Conservation (phyloP, 2,888 invertebrate genomes). For the Ditylenchus weischeri region DNA sequence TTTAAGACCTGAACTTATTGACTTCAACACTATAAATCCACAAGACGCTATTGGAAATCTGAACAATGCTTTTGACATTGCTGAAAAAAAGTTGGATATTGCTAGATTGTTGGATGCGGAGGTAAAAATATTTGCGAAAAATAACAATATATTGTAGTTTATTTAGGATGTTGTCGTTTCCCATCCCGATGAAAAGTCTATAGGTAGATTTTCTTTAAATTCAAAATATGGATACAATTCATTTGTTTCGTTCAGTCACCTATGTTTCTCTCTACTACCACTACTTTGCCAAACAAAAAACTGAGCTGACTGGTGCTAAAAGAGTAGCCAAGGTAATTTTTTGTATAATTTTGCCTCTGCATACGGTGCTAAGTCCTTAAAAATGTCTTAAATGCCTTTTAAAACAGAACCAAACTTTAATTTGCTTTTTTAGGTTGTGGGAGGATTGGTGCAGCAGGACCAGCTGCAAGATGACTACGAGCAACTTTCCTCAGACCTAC, state of each 20-base stretch:
- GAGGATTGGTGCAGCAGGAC: conserved; percentile 91
- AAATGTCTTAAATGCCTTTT: too few relatives aligned
- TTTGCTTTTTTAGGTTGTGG: conserved; percentile 82
- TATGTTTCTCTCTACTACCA: conserved; percentile 99
- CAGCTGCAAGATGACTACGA: conserved; percentile 85
- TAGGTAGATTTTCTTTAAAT: conserved; percentile 59
- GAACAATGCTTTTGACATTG: conserved; percentile 94
- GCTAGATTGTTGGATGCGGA: conserved; percentile 86
- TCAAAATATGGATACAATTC: too few relatives aligned
- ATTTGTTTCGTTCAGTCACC: conserved; percentile 68
- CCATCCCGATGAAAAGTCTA: conserved; percentile 93
- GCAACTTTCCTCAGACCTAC: conserved; percentile 75
- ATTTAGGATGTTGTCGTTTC: conserved; percentile 79
- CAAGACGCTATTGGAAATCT: conserved; percentile 86
- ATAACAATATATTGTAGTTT: not conserved
- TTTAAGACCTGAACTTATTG: conserved; percentile 80
- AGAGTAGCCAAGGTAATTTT: conserved; percentile 83
- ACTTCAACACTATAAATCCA: conserved; percentile 69
- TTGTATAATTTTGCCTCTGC: too few relatives aligned
- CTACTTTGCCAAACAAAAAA: conserved; percentile 97
- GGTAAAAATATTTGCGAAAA: conserved; percentile 2
- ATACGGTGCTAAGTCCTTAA: too few relatives aligned
- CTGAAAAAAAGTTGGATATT: conserved; percentile 86
- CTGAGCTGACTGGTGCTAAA: conserved; percentile 92
- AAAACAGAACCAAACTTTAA: too few relatives aligned